Conservation (phyloP, 1,140 invertebrate genomes). For the Ptiloglossa arizonensis region DNA sequence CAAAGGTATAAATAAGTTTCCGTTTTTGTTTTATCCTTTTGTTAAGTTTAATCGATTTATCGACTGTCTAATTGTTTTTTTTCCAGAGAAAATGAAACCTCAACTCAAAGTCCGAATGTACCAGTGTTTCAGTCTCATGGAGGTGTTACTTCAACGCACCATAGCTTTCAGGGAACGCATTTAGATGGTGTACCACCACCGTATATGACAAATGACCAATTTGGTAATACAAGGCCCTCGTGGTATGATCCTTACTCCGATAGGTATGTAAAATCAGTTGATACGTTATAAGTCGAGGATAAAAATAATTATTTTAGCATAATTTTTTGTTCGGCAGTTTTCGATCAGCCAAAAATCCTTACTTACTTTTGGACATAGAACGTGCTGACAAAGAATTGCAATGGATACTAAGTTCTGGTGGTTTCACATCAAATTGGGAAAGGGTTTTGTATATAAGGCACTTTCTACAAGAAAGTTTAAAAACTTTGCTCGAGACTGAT, state of each 20-base stretch:
- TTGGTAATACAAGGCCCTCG: slow-evolving; percentile 78
- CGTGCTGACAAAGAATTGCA: slow-evolving; percentile 83
- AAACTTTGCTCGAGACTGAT: slow-evolving; percentile 89
- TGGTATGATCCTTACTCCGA: slow-evolving; percentile 84
- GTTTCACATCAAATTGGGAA: slow-evolving; percentile 80
- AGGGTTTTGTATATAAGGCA: slow-evolving; percentile 80
- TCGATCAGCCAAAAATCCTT: slow-evolving; percentile 80
- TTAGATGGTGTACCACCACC: slow-evolving; percentile 68
- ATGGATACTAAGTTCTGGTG: slow-evolving; percentile 81
- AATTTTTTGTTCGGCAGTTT: slow-evolving; percentile 74
- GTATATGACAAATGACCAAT: slow-evolving; percentile 79
- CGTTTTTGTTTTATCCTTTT: neutral
- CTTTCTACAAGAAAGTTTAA: slow-evolving; percentile 88
- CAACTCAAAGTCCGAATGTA: slow-evolving; percentile 66
- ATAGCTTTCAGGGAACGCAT: slow-evolving; percentile 69
- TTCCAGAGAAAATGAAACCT: slow-evolving; percentile 73
- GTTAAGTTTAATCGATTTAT: neutral
- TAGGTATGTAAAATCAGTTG: slow-evolving; percentile 70
- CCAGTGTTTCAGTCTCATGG: slow-evolving; percentile 72
- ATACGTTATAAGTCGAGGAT: neutral
- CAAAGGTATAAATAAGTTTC: slow-evolving; percentile 66
- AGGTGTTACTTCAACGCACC: slow-evolving; percentile 60
- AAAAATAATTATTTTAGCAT: neutral
- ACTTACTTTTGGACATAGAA: slow-evolving; percentile 83
- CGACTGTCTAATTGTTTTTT: slow-evolving; percentile 1